Evolutionary conservation across 2,888 invertebrate genomes (phyloP).

Genomic region (Selenia dentaria): DNA sequence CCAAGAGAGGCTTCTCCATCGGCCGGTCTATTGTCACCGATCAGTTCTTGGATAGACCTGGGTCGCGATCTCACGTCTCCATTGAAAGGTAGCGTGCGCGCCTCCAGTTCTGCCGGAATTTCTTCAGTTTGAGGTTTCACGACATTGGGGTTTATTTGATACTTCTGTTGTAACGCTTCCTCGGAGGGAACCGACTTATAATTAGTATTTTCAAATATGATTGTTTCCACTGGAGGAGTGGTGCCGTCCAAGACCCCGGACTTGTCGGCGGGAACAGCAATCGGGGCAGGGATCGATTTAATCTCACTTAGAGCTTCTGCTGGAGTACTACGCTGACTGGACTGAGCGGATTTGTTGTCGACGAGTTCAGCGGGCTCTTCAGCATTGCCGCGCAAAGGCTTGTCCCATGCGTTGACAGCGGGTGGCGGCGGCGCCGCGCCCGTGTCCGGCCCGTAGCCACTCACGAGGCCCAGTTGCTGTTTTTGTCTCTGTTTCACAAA

Average conservation of each 20-base stretch:
- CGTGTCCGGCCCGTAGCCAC: constrained; percentile 78
- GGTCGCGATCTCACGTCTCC: constrained; percentile 73
- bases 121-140: constrained; percentile 79
- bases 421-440: constrained; percentile 88
- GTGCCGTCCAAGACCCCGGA: constrained; percentile 88
- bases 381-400: constrained; percentile 87
- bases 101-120: constrained; percentile 79
- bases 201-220: constrained; percentile 96
- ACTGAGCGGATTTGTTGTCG: constrained; percentile 68
- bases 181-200: constrained; percentile 91
- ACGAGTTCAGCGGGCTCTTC: constrained; percentile 60
- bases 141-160: constrained; percentile 69
- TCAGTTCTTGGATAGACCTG: constrained; percentile 75
- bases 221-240: constrained; percentile 93
- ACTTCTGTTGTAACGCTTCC: constrained; percentile 87
- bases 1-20: constrained; percentile 77
- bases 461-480: constrained; percentile 72
- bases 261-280: constrained; percentile 70
- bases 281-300: constrained; percentile 51
- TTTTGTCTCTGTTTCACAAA: constrained; percentile 90
- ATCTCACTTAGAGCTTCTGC: constrained; percentile 62
- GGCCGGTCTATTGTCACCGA: constrained; percentile 66
- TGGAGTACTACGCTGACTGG: constrained; percentile 75
- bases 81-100: constrained; percentile 64
- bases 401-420: constrained; percentile 93